A percentile compares a stretch with the other conserved stretches of the same genome.
phyloP scores from a whole-genome alignment of 2,888 invertebrate species.

The Anoncus sp. region DNA sequence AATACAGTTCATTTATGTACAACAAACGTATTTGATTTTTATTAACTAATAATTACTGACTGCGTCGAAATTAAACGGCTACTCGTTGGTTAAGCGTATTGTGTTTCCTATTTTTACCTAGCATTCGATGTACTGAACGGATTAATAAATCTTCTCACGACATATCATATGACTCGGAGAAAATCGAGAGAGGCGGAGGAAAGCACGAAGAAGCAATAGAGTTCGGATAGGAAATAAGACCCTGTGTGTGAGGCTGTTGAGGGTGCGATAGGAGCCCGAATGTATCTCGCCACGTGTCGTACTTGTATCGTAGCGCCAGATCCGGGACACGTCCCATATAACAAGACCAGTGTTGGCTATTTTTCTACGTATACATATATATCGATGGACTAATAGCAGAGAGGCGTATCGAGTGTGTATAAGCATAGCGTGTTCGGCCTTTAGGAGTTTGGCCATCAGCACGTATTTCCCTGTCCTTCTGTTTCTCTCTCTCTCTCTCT shows the following conservation, averaged over 20 bases:
- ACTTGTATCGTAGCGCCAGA: constrained; percentile 68
- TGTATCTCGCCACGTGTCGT: constrained; percentile 44
- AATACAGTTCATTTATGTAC: too few relatives aligned
- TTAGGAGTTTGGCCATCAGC: too few relatives aligned
- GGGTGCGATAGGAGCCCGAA: constrained; percentile 16
- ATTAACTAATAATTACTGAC: too few relatives aligned
- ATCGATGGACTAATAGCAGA: too few relatives aligned
- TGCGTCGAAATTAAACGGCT: too few relatives aligned
- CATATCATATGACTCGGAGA: not conserved
- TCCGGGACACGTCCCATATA: constrained; percentile 71
- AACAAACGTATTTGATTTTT: too few relatives aligned
- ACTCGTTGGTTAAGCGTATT: too few relatives aligned
- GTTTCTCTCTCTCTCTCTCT: not conserved
- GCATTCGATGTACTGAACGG: too few relatives aligned
- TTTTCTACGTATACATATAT: constrained; percentile 39
- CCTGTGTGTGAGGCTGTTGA: constrained; percentile 29
- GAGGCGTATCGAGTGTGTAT: too few relatives aligned
- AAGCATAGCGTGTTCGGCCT: too few relatives aligned
- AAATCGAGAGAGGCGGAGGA: not conserved
- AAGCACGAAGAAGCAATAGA: constrained; percentile 4
- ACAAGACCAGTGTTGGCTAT: constrained; percentile 61
- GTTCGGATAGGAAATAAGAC: constrained; percentile 49
- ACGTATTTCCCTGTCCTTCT: constrained; percentile 6
- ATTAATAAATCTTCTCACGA: not conserved
- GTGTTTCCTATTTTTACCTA: too few relatives aligned